Evolutionary conservation across 2,113 vertebrate species (phyloP).

Genomic region (Entomyzon cyanotis): DNA sequence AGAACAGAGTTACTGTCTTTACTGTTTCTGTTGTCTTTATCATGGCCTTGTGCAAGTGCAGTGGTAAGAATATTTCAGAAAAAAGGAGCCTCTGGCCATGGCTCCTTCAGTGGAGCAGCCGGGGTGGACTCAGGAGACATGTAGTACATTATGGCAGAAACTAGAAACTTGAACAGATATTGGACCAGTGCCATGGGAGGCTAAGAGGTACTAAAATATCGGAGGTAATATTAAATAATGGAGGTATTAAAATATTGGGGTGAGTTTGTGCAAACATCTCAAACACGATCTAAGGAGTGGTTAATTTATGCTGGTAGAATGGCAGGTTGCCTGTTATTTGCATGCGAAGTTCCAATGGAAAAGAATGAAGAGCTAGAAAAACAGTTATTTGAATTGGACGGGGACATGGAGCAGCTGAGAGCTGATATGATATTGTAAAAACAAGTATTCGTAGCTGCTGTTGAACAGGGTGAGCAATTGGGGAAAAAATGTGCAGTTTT

Average conservation of each 20-base stretch:
- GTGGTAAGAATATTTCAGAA: not conserved
- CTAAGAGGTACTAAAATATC: not conserved
- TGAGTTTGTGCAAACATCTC: not conserved
- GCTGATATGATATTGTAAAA: too few relatives aligned
- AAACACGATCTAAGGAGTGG: rapidly evolving
- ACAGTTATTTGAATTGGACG: not conserved
- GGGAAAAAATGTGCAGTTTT: not conserved
- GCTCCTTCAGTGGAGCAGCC: rapidly evolving
- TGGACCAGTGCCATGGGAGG: too few relatives aligned
- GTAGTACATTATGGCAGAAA: not conserved
- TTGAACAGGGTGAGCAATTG: not conserved
- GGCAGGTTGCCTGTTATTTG: too few relatives aligned
- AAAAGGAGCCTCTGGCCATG: not conserved
- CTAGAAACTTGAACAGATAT: not conserved
- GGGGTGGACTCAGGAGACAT: not conserved
- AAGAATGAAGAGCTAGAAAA: not conserved
- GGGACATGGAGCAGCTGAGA: not conserved
- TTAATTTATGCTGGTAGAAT: not conserved
- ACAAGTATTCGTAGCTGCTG: not conserved
- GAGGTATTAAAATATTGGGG: not conserved
- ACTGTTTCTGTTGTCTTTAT: not conserved
- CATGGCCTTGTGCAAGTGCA: not conserved
- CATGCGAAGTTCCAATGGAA: not conserved
- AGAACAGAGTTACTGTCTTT: not conserved
- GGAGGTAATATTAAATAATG: too few relatives aligned